phyloP scores from a whole-genome alignment of 2,113 vertebrate genomes.

The Podocnemis expansa region DNA sequence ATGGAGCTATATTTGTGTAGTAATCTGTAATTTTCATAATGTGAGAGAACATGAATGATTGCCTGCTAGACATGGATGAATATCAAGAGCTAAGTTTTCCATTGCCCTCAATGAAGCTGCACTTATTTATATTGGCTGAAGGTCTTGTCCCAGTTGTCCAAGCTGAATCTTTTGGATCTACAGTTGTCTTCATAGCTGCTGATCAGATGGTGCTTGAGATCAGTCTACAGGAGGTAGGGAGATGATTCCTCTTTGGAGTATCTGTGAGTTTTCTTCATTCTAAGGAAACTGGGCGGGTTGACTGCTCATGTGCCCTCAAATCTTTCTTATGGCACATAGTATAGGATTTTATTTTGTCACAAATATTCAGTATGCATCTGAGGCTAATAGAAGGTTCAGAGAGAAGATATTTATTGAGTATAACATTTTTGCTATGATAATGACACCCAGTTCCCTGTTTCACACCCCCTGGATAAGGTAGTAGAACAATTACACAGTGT shows the following conservation, averaged over 20 bases:
- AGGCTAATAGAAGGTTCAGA: neutral
- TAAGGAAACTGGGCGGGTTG: neutral
- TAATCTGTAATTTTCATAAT: neutral
- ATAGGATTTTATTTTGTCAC: neutral
- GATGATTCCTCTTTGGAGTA: neutral
- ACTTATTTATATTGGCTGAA: neutral
- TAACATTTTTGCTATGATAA: neutral
- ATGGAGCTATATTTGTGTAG: neutral
- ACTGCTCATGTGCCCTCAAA: neutral
- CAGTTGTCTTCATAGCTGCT: neutral
- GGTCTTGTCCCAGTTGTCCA: neutral
- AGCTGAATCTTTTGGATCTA: neutral
- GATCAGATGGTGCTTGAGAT: neutral
- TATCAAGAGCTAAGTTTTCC: neutral
- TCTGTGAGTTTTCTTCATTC: neutral
- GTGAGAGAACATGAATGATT: neutral
- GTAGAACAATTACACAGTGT: neutral
- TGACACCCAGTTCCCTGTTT: neutral
- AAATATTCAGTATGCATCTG: neutral
- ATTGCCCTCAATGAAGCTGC: neutral
- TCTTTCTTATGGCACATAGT: neutral
- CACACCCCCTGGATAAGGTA: neutral
- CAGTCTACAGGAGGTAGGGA: slow-evolving; percentile 9
- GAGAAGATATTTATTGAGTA: neutral
- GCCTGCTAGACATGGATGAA: too few species aligned